These are phyloP conservation scores for Lepidurus apus DNA, from an alignment of 1,140 invertebrate species.

Conservation along the genomic window DNA sequence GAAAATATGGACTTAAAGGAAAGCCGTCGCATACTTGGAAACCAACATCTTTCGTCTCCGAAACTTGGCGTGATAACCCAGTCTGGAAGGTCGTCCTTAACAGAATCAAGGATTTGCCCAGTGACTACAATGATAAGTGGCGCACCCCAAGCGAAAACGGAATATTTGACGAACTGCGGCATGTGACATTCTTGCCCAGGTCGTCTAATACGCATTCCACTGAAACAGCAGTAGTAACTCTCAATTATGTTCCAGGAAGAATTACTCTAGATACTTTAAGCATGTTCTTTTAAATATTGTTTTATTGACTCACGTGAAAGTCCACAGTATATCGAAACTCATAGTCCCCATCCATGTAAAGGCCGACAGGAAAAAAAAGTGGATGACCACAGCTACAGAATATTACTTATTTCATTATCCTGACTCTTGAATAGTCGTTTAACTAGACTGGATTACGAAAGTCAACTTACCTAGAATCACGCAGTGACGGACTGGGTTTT, in stretches of 20 bases:
- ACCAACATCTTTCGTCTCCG: conserved; percentile 31
- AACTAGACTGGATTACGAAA: not conserved
- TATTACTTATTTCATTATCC: not conserved
- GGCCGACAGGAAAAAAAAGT: conserved; percentile 38
- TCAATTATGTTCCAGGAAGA: not conserved
- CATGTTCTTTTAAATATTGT: not conserved
- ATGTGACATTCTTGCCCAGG: not conserved
- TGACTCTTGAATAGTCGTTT: not conserved
- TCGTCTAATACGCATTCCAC: not conserved
- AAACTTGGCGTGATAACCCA: conserved; percentile 25
- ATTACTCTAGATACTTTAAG: not conserved
- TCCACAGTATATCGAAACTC: conserved; percentile 40
- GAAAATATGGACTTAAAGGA: too few relatives aligned
- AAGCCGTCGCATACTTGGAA: conserved; percentile 24
- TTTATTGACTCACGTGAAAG: conserved; percentile 37
- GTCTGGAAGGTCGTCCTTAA: conserved; percentile 25
- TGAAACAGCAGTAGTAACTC: not conserved
- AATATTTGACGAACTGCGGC: conserved; percentile 42
- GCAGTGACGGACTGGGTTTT: not conserved
- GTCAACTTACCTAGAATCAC: not conserved
- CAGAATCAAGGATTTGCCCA: conserved; percentile 38
- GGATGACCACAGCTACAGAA: conserved; percentile 35
- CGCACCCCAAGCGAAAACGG: conserved; percentile 44
- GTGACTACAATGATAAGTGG: conserved; percentile 47
- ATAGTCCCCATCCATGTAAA: conserved; percentile 38